Percentiles rank a stretch among this genome's conserved stretches.
Conservation (phyloP, 1,140 invertebrate genomes). For the Argopecten irradians region DNA sequence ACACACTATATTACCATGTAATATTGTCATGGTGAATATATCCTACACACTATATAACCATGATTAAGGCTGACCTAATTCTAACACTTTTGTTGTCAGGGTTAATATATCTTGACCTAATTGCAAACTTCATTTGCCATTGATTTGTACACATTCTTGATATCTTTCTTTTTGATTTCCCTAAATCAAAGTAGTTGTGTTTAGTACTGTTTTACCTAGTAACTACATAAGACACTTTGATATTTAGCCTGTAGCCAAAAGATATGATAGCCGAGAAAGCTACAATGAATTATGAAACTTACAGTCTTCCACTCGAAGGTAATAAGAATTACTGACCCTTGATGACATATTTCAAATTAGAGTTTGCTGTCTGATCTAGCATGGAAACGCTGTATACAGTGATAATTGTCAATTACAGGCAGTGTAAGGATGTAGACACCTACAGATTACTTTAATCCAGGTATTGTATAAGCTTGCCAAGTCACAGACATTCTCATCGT, state of each 20-base stretch:
- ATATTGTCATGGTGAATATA: too few species aligned
- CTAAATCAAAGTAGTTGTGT: not conserved
- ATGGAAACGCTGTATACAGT: constrained; percentile 5
- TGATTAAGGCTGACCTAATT: too few species aligned
- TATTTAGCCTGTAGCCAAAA: not conserved
- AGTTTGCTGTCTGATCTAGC: not conserved
- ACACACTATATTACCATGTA: too few species aligned
- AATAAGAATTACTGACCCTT: not conserved
- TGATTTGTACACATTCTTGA: too few species aligned
- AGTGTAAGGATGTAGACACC: not conserved
- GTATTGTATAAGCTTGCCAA: not conserved
- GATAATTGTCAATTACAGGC: not conserved
- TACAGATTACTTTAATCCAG: constrained; percentile 16
- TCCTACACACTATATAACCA: too few species aligned
- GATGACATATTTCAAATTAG: constrained; percentile 5
- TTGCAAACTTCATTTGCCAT: too few species aligned
- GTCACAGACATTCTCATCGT: not conserved
- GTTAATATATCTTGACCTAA: too few species aligned
- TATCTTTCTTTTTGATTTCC: too few species aligned
- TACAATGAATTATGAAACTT: not conserved
- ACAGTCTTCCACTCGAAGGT: not conserved
- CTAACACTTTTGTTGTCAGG: too few species aligned
- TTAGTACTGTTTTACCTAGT: not conserved
- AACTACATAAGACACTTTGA: not conserved
- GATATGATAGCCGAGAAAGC: not conserved